These are phyloP conservation scores for Perizoma affinitatum DNA, from an alignment of 2,888 invertebrate genomes.

Conservation along the genomic window DNA sequence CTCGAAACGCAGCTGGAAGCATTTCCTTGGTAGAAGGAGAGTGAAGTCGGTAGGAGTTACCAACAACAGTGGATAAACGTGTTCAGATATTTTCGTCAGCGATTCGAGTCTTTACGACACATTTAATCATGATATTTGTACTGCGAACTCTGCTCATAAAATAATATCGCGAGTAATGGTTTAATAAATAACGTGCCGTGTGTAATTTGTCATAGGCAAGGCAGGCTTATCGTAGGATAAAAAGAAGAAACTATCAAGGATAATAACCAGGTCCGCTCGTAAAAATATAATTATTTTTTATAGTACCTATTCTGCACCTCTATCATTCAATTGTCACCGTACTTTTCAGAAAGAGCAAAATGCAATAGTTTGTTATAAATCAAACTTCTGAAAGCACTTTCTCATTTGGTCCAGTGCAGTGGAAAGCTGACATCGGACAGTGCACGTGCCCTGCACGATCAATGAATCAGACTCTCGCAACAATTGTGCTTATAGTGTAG, in stretches of 20 bases:
- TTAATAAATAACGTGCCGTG: slow-evolving; percentile 38
- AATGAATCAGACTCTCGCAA: slow-evolving; percentile 27
- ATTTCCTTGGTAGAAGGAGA: slow-evolving; percentile 50
- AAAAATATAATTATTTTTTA: too few relatives aligned
- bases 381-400: slow-evolving; percentile 20
- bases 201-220: slow-evolving; percentile 14
- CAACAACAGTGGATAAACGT: slow-evolving; percentile 45
- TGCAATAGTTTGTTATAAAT: too few relatives aligned
- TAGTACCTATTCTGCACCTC: too few relatives aligned
- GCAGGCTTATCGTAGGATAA: background rate
- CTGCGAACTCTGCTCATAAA: slow-evolving; percentile 42
- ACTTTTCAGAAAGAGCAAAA: too few relatives aligned
- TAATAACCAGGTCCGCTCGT: too few relatives aligned
- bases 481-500: slow-evolving; percentile 31
- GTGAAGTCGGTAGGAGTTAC: slow-evolving; percentile 43
- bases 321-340: too few relatives aligned
- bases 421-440: slow-evolving; percentile 30
- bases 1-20: slow-evolving; percentile 43
- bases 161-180: slow-evolving; percentile 32
- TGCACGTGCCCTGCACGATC: slow-evolving; percentile 52
- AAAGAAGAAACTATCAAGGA: background rate
- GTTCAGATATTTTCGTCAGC: slow-evolving; percentile 58
- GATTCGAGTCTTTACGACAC: slow-evolving; percentile 51
- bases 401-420: slow-evolving; percentile 35
- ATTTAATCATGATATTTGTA: slow-evolving; percentile 46